Conservation (phyloP, 1,140 invertebrate species). For the Drosophila dunni region DNA sequence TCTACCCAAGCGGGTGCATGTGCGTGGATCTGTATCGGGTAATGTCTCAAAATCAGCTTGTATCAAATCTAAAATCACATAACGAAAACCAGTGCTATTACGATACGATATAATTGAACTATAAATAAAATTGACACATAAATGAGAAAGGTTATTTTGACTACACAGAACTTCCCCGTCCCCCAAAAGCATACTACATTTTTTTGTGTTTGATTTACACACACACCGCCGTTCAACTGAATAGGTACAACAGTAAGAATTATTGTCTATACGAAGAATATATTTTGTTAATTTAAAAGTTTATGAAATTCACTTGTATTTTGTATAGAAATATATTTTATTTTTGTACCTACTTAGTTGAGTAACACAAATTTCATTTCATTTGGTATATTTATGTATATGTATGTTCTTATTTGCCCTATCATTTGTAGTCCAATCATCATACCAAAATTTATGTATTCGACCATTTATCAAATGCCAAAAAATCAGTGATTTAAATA, state of each 20-base stretch:
- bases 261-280: too few relatives aligned
- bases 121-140: constrained; percentile 13
- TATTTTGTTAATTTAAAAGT: too few relatives aligned
- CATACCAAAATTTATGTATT: neutral
- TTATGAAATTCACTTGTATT: too few relatives aligned
- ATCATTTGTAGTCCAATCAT: constrained; percentile 1
- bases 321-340: neutral
- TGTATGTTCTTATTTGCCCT: constrained; percentile 38
- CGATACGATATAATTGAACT: constrained; percentile 18
- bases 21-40: constrained; percentile 91
- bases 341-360: neutral
- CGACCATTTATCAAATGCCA: constrained; percentile 20
- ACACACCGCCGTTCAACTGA: constrained; percentile 25
- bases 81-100: constrained; percentile 6
- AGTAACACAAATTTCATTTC: constrained; percentile 14
- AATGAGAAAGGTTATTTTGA: constrained; percentile 71
- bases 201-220: constrained; percentile 3
- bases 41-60: constrained; percentile 66
- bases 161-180: constrained; percentile 27
- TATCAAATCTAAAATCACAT: constrained; percentile 23
- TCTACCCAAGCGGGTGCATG: constrained; percentile 98
- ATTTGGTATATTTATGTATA: constrained; percentile 10
- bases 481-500: neutral
- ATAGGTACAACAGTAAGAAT: neutral
- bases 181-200: constrained; percentile 24